Evolutionary conservation across 1,140 invertebrate genomes (phyloP).

Genomic region (Macrotrachela quadricornifera): DNA sequence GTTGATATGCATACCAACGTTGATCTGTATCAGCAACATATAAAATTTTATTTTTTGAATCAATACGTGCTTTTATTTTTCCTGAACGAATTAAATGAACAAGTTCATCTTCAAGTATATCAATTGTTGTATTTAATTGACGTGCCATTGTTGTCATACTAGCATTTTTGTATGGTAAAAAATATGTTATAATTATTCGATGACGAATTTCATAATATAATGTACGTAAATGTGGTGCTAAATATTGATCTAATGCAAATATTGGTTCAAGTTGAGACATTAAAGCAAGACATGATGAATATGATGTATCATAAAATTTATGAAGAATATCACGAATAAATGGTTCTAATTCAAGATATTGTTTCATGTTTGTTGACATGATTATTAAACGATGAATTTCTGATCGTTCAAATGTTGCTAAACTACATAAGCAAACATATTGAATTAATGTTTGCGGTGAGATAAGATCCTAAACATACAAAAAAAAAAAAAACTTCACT

Average conservation of each 20-base stretch:
- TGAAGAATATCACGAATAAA: slow-evolving; percentile 87
- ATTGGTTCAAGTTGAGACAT: slow-evolving; percentile 83
- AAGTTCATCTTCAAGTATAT: slow-evolving; percentile 79
- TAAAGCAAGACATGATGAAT: slow-evolving; percentile 76
- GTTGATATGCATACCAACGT: slow-evolving; percentile 78
- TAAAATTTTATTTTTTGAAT: slow-evolving; percentile 86
- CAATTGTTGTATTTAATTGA: slow-evolving; percentile 78
- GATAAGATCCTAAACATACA: slow-evolving; percentile 18
- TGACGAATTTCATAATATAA: slow-evolving; percentile 87
- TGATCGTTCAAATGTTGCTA: slow-evolving; percentile 80
- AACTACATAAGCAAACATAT: slow-evolving; percentile 82
- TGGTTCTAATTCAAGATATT: slow-evolving; percentile 89
- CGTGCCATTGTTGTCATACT: slow-evolving; percentile 87
- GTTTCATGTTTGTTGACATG: slow-evolving; percentile 84
- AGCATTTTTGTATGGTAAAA: slow-evolving; percentile 73
- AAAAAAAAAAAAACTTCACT: too few species aligned
- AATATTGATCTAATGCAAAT: slow-evolving; percentile 83
- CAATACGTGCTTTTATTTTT: slow-evolving; percentile 87
- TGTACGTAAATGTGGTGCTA: slow-evolving; percentile 75
- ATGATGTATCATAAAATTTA: slow-evolving; percentile 95
- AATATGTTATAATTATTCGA: slow-evolving; percentile 49
- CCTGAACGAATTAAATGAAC: slow-evolving; percentile 91
- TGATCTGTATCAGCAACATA: slow-evolving; percentile 92
- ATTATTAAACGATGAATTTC: slow-evolving; percentile 81
- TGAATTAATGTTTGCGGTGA: slow-evolving; percentile 61